These are phyloP conservation scores for Chamaetylas fuelleborni DNA, from an alignment of 2,113 vertebrate genomes.

Conservation along the genomic window DNA sequence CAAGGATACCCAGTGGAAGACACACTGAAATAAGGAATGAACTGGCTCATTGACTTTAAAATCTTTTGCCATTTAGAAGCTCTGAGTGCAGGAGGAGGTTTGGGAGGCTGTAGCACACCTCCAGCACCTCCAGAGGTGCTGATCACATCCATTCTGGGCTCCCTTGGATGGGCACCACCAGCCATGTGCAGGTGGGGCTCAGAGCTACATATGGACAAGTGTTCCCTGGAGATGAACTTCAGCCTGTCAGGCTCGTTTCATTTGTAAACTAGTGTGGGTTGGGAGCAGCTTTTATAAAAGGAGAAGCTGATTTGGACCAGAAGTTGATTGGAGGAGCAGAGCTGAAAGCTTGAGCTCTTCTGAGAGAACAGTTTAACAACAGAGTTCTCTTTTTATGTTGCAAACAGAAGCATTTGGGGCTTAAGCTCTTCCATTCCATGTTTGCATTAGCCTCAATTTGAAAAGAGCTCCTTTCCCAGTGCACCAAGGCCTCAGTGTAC, in stretches of 20 bases:
- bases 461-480: background rate
- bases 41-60: background rate
- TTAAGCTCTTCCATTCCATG: background rate
- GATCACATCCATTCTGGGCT: background rate
- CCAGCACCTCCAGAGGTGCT: background rate
- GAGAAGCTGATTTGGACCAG: background rate
- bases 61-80: background rate
- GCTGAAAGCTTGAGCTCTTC: background rate
- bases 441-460: background rate
- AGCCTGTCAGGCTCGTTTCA: background rate
- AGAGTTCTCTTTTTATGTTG: background rate
- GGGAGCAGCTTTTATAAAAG: background rate
- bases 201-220: background rate
- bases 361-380: background rate
- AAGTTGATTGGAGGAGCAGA: background rate
- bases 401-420: background rate
- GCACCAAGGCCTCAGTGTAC: background rate
- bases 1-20: background rate
- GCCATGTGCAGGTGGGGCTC: accelerated
- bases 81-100: background rate
- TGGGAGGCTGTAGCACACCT: background rate
- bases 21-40: background rate
- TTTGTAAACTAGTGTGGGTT: background rate
- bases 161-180: background rate
- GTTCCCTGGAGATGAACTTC: background rate